Evolutionary conservation across 2,797 vertebrate genomes (phyloP).

Genomic region (Streptopelia turtur): DNA sequence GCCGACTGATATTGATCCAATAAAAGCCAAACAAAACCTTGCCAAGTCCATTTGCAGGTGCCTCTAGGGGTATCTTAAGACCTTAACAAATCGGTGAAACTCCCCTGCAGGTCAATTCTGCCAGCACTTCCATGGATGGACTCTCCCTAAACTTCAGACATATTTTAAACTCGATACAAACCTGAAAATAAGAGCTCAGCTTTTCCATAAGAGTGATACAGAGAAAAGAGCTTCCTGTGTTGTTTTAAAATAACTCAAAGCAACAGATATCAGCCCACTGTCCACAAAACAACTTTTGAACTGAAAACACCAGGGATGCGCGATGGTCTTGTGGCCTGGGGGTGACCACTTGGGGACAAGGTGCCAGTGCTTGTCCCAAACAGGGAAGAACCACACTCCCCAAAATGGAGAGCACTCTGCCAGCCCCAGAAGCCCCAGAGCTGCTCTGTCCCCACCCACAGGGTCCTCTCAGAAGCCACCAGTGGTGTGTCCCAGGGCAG

Average conservation of each 20-base stretch:
- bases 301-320: neutral
- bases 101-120: rapidly evolving
- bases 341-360: neutral
- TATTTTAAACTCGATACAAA: neutral
- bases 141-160: rapidly evolving
- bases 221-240: neutral
- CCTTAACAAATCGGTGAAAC: neutral
- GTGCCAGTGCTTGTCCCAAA: neutral
- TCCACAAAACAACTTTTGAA: neutral
- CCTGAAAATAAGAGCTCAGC: neutral
- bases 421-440: neutral
- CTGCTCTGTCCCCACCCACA: rapidly evolving
- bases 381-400: neutral
- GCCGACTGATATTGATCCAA: neutral
- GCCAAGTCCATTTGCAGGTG: neutral
- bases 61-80: neutral
- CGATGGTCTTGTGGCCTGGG: rapidly evolving
- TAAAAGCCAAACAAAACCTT: neutral
- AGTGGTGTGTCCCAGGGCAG: neutral
- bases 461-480: neutral
- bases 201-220: neutral
- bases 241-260: neutral
- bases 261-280: neutral
- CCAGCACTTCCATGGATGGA: neutral
- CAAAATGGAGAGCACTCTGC: neutral